Base-by-base conservation (phyloP, 2,113 vertebrate genomes). In the Paraplagusia blochii region DNA sequence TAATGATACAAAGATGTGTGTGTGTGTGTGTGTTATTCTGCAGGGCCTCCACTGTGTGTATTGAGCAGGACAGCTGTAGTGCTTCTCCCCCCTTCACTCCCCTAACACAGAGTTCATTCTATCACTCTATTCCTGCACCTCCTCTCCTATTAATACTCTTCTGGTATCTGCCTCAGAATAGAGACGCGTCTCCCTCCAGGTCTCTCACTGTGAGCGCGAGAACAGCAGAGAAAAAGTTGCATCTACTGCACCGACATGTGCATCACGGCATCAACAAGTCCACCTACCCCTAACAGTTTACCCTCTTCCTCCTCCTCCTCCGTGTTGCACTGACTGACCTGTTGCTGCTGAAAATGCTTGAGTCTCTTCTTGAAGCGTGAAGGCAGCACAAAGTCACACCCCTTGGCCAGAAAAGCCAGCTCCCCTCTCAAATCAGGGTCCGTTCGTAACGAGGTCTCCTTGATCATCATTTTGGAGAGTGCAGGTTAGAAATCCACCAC, bases 371-470 rank as follows among this genome's bases (percentile, higher is more conserved):
- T 99, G 90, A 99, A 98, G 34, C 94, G 92, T 36, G 97, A 99
- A 0, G 97, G 97, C 75, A 99, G 93, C 78, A 99, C 97, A 90
- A 99, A 99, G 86, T 99, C 97, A 90, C 97, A 99, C 85, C 97
- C 97, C 82, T 89, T 91, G 22, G 96, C 95, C 84, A 99, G 92
- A 85, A 98, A 97, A 77, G 96, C 97, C 88, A 99, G 90, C 84
- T 99, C 97, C 72, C 97, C 96, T 85, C 96, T 92, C 72, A 99
- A 81, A 85, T 99, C 97, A 72, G 97, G 96, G 89, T 99, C 97
- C 89, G 90, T 90, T 81, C 93, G 93, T 74, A 99, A 89, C 81
- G 96, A 97, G 33, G 92, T 89, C 87, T 99, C 96, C 88, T 97
- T 98, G 89, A 99, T 98, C 95, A 98, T 99, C 97, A 99, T 98